These are phyloP conservation scores for Vireo griseus DNA, from an alignment of 2,797 vertebrate species.

Conservation along the genomic window DNA sequence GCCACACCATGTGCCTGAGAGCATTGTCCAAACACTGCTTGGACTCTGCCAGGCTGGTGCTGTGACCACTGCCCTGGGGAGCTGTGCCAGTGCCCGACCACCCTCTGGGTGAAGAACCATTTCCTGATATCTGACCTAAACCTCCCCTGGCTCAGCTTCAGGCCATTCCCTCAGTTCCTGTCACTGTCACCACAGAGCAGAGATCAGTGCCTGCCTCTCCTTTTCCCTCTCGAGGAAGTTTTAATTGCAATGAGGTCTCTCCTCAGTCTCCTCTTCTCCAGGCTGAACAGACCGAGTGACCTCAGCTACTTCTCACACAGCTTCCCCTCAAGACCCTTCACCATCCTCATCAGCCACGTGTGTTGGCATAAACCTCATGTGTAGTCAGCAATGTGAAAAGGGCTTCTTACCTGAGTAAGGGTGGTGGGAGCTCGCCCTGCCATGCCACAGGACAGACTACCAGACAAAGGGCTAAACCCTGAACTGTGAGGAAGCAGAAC, in stretches of 20 bases:
- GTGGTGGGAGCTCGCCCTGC: neutral
- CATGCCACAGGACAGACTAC: neutral
- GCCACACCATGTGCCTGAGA: neutral
- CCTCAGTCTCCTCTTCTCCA: neutral
- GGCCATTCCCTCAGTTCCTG: neutral
- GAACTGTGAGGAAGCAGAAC: neutral
- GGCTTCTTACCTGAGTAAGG: neutral
- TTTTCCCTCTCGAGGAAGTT: rapidly evolving
- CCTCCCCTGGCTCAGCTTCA: neutral
- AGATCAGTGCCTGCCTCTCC: neutral
- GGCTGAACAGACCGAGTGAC: neutral
- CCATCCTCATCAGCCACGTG: neutral
- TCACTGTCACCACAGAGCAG: neutral
- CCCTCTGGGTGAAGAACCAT: neutral
- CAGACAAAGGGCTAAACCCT: neutral
- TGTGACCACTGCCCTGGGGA: neutral
- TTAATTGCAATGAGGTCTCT: neutral
- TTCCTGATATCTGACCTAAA: neutral
- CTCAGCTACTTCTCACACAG: rapidly evolving
- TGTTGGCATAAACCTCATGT: neutral
- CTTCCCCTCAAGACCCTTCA: neutral
- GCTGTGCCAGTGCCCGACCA: neutral
- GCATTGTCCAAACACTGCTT: rapidly evolving
- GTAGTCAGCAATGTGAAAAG: neutral
- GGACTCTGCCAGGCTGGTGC: neutral